phyloP scores from a whole-genome alignment of 1,140 invertebrate species.

The Drosophila pachea region DNA sequence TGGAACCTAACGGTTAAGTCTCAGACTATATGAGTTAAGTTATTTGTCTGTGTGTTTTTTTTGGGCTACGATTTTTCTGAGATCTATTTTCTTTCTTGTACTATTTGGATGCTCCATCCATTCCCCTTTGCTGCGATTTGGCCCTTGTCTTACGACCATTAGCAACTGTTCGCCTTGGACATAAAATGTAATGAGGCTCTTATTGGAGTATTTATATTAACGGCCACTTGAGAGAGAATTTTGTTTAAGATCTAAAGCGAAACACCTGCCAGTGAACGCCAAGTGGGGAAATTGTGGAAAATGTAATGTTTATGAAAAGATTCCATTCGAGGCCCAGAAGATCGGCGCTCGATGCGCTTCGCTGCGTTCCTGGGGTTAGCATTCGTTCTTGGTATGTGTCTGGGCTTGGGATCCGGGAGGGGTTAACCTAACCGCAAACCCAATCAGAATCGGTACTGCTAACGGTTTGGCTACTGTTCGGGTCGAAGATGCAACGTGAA shows the following conservation, averaged over 20 bases:
- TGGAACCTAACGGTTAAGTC: too few relatives aligned
- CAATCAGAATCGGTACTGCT: conserved; percentile 12
- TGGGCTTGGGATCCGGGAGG: background rate
- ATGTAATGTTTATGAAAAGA: background rate
- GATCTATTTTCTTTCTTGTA: too few relatives aligned
- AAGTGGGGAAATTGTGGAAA: background rate
- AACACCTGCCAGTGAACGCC: background rate
- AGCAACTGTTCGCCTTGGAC: too few relatives aligned
- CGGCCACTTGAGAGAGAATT: too few relatives aligned
- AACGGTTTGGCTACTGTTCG: background rate
- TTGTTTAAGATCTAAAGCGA: background rate
- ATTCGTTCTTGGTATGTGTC: background rate
- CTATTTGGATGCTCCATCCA: too few relatives aligned
- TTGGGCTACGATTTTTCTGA: too few relatives aligned
- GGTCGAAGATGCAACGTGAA: conserved; percentile 1
- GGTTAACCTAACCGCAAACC: conserved; percentile 21
- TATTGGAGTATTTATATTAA: too few relatives aligned
- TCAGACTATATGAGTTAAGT: too few relatives aligned
- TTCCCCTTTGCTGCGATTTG: too few relatives aligned
- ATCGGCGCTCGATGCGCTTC: background rate
- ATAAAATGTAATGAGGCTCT: too few relatives aligned
- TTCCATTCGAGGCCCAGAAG: background rate
- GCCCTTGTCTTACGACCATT: too few relatives aligned
- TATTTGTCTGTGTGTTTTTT: too few relatives aligned
- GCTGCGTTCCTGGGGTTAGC: conserved; percentile 1